Percentiles rank a stretch among this genome's conserved stretches.
Evolutionary conservation across 2,888 invertebrate genomes (phyloP).

Genomic region (Elmis aenea): DNA sequence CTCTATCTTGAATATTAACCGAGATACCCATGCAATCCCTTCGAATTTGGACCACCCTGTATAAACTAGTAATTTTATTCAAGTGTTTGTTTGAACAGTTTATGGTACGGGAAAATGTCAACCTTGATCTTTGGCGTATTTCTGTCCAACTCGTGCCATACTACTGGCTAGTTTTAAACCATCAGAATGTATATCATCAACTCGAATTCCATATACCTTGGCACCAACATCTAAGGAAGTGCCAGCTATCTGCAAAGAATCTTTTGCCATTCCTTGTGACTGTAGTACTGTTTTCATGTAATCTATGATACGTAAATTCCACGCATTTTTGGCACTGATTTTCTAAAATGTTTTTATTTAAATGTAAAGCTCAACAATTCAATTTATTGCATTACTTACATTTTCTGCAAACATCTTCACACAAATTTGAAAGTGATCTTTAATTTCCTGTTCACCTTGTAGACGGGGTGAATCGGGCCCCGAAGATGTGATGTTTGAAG

Average conservation of each 20-base stretch:
- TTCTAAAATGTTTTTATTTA: constrained; percentile 59
- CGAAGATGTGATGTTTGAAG: constrained; percentile 20
- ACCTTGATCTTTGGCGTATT: too few species aligned
- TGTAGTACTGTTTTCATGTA: constrained; percentile 73
- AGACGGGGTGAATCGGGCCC: constrained; percentile 32
- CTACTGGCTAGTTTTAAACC: constrained; percentile 73
- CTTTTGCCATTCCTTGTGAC: constrained; percentile 59
- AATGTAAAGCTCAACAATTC: too few species aligned
- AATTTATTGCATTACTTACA: too few species aligned
- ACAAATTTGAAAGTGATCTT: constrained; percentile 70
- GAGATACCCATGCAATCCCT: too few species aligned
- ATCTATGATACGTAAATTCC: constrained; percentile 81
- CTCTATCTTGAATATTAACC: too few species aligned
- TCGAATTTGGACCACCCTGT: too few species aligned
- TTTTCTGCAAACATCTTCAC: constrained; percentile 76
- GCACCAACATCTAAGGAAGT: constrained; percentile 84
- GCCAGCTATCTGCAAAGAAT: constrained; percentile 74
- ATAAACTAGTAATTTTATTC: too few species aligned
- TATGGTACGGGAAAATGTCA: too few species aligned
- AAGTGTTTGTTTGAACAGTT: too few species aligned
- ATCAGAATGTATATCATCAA: constrained; percentile 79
- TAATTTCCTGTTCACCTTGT: constrained; percentile 49
- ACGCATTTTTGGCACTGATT: constrained; percentile 85
- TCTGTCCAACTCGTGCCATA: constrained; percentile 40
- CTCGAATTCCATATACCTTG: constrained; percentile 81